A percentile compares a stretch with the other conserved stretches of the same genome.
Conservation (phyloP, 2,797 vertebrate species). For the Moxostoma hubbsi region DNA sequence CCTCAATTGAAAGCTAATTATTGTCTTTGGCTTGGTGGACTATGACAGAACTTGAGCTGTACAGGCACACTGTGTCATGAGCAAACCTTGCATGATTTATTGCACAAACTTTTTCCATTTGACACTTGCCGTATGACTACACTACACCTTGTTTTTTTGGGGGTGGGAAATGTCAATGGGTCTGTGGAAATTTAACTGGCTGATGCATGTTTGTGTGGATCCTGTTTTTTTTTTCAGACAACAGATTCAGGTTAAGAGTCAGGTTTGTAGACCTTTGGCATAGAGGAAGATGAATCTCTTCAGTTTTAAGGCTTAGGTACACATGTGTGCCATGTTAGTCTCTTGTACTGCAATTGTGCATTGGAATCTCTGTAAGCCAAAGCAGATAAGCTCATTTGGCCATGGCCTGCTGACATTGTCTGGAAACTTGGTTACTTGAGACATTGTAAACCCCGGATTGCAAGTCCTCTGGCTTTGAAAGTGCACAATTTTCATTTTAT, state of each 20-base stretch:
- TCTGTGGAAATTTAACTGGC: conserved; percentile 6
- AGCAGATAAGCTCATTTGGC: conserved; percentile 33
- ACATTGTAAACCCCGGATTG: conserved; percentile 30
- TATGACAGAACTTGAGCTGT: conserved; percentile 42
- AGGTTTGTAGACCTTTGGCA: not conserved
- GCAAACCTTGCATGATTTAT: conserved; percentile 51
- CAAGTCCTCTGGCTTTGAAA: conserved; percentile 21
- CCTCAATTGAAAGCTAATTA: conserved; percentile 34
- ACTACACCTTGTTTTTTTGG: conserved; percentile 26
- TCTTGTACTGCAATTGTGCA: conserved; percentile 17
- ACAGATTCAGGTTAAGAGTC: conserved; percentile 7
- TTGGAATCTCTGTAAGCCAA: conserved; percentile 11
- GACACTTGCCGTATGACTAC: conserved; percentile 29
- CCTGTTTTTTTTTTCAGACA: conserved; percentile 27
- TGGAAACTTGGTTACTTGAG: conserved; percentile 32
- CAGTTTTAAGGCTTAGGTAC: not conserved
- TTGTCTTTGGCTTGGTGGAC: conserved; percentile 47
- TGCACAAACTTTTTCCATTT: conserved; percentile 35
- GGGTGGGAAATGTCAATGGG: not conserved
- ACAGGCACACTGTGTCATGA: conserved; percentile 43
- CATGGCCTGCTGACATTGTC: conserved; percentile 16
- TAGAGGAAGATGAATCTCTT: conserved; percentile 15
- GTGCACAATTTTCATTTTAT: conserved; percentile 36
- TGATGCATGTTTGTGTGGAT: conserved; percentile 23
- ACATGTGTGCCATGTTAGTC: conserved; percentile 4